Conservation (phyloP, 2,888 invertebrate genomes). For the Bimastos eiseni region DNA sequence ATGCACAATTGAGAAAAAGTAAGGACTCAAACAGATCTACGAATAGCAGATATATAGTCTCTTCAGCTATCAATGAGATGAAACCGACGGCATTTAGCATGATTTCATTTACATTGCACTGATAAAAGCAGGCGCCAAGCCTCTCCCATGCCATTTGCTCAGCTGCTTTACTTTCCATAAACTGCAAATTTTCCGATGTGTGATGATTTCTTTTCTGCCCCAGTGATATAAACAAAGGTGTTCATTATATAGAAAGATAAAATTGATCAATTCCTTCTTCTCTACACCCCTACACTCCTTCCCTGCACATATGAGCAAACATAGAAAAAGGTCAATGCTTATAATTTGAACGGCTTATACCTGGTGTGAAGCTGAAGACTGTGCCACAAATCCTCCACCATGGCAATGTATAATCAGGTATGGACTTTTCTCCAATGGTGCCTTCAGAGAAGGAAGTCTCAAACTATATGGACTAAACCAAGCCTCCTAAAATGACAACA, state of each 20-base stretch:
- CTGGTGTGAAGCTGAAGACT: conserved; percentile 94
- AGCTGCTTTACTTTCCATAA: not conserved
- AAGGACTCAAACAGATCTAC: no score
- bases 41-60: no score
- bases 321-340: not conserved
- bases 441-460: conserved; percentile 13
- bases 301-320: no score
- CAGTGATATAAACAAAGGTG: not conserved
- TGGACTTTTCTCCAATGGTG: conserved; percentile 19
- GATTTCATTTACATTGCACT: not conserved
- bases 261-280: not conserved
- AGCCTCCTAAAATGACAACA: conserved; percentile 20
- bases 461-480: not conserved
- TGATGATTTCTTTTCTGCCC: not conserved
- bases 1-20: no score
- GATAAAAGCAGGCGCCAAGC: not conserved
- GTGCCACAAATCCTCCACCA: conserved; percentile 97
- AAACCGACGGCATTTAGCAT: not conserved
- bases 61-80: not conserved
- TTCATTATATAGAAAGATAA: conserved; percentile 4
- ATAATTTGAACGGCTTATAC: conserved; percentile 48
- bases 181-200: not conserved
- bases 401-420: conserved; percentile 87
- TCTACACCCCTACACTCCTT: no score
- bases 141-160: not conserved